Evolutionary conservation across 2,888 invertebrate genomes (phyloP).

Genomic region (Gortyna flavago): DNA sequence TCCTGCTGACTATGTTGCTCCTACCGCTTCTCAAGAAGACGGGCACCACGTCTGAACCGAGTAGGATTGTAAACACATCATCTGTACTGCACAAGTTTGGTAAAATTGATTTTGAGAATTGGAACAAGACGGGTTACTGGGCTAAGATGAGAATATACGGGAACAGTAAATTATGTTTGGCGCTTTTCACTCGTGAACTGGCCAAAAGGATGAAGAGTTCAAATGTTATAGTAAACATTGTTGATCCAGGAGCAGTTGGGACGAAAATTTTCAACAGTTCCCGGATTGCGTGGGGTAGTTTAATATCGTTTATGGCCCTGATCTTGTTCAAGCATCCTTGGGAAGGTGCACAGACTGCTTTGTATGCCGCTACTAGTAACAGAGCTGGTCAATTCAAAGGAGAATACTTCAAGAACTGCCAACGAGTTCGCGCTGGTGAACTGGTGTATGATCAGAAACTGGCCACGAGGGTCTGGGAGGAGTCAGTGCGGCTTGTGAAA

Average conservation of each 20-base stretch:
- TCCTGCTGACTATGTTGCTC: constrained; percentile 96
- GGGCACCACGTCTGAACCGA: constrained; percentile 89
- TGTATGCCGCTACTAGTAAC: constrained; percentile 93
- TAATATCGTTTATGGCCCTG: constrained; percentile 91
- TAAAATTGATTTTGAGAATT: constrained; percentile 92
- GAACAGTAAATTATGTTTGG: constrained; percentile 92
- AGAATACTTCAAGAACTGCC: constrained; percentile 94
- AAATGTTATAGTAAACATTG: constrained; percentile 93
- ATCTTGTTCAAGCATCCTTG: constrained; percentile 93
- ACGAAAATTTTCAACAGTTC: constrained; percentile 92
- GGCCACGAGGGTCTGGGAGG: constrained; percentile 94
- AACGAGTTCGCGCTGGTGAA: constrained; percentile 89
- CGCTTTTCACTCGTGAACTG: constrained; percentile 93
- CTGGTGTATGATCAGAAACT: constrained; percentile 91
- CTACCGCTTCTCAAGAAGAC: constrained; percentile 93
- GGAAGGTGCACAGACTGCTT: constrained; percentile 95
- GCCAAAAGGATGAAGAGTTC: constrained; percentile 91
- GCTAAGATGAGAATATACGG: constrained; percentile 89
- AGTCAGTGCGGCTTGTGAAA: constrained; percentile 92
- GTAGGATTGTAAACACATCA: constrained; percentile 94
- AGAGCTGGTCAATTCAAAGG: constrained; percentile 92
- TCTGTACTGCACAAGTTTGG: constrained; percentile 93
- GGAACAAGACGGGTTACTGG: constrained; percentile 91
- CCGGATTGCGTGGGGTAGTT: constrained; percentile 86
- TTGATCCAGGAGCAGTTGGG: constrained; percentile 96